Evolutionary conservation across 2,888 invertebrate species (phyloP).

Genomic region (Morpho deidamia): DNA sequence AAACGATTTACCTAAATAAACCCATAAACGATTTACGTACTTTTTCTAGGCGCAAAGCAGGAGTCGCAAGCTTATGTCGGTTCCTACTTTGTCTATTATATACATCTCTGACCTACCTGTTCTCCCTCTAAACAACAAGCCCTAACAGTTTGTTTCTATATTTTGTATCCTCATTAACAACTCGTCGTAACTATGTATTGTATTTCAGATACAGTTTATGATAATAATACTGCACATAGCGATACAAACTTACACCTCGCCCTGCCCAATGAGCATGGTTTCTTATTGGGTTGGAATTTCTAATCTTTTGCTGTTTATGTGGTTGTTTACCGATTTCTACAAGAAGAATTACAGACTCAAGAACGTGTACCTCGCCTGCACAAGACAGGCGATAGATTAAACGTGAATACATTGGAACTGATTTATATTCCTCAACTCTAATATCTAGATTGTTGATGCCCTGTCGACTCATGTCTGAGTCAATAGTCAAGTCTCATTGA

Average conservation of each 20-base stretch:
- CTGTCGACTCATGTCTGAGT: not conserved
- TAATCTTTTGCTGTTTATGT: slow-evolving; percentile 33
- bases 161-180: too few species aligned
- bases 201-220: slow-evolving; percentile 38
- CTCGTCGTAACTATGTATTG: not conserved
- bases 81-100: too few species aligned
- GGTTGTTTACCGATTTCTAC: slow-evolving; percentile 38
- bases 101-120: too few species aligned
- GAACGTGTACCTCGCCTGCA: slow-evolving; percentile 1
- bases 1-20: too few species aligned
- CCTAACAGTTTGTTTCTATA: too few species aligned
- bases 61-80: too few species aligned
- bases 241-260: slow-evolving; percentile 32
- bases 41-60: too few species aligned
- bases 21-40: too few species aligned
- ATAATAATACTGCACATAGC: slow-evolving; percentile 32
- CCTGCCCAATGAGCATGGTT: slow-evolving; percentile 35
- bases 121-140: too few species aligned
- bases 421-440: not conserved
- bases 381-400: slow-evolving; percentile 11
- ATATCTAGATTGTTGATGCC: not conserved
- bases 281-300: slow-evolving; percentile 35
- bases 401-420: not conserved
- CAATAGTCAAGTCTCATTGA: not conserved
- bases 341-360: slow-evolving; percentile 27